Base-by-base conservation (phyloP, 1,140 invertebrate species). In the Himalopsyche phryganea region DNA sequence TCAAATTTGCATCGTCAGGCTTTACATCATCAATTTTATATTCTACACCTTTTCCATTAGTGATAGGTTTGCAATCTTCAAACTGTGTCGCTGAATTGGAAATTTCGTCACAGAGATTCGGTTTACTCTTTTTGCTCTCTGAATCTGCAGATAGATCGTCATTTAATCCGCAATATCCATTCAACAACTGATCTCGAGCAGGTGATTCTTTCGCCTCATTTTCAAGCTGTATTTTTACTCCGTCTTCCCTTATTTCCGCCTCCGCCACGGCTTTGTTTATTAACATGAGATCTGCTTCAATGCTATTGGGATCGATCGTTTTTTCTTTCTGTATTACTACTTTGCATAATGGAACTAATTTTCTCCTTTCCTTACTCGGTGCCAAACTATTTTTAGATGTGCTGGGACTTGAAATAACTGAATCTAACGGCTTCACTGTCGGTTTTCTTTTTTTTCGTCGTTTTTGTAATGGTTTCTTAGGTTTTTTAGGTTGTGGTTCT, bases 401-500 rank as follows among this genome's bases (percentile, higher is more conserved):
- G 11, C 4, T 15, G 38, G 38, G 38, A 13, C 15, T 40, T 13
- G 38, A 40, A 6, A 5, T 40, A n/a, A 40, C n/a, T 11, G 5
- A 15, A 5, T 41, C 3, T 33, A 23, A 32, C 19, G 28, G 20
- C 40, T 47, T 56, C 40, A 46, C 18, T 19, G 14, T 28, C 3
- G 15, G 17, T 49, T 52, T 52, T 36, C 50, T 64, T 32, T 38
- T 46, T 45, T 57, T 44, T 49, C 51, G 60, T 4, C 53, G 49
- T 52, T 64, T 64, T 0, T 33, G n/a, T 36, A 48, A 18, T n/a
- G 45, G 17, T 23, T 45, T 53, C 33, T 53, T 48, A 6, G 36
- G 41, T 58, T 64, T 64, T 32, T 64, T 64, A 0, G 58, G 62
- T 10, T 15, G 18, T 6, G 54, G 42, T 44, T 64, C 62, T 17